Evolutionary conservation across 2,888 invertebrate genomes (phyloP).

Genomic region (Ophion ventricosus): DNA sequence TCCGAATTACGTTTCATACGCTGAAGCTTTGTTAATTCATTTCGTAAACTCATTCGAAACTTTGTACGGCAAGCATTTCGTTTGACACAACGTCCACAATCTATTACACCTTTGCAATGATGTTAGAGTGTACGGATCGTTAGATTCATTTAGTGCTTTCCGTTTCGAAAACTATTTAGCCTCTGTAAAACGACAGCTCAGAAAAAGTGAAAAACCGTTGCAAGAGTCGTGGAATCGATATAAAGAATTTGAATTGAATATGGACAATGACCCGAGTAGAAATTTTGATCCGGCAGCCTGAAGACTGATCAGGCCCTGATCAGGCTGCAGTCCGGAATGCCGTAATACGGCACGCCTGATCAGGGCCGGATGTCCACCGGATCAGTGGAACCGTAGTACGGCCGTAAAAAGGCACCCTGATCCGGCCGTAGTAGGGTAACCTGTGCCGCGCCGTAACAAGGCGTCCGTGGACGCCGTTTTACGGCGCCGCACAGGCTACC

Average conservation of each 20-base stretch:
- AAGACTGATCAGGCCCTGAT: too few relatives aligned
- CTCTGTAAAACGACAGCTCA: constrained; percentile 10
- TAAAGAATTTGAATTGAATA: constrained; percentile 24
- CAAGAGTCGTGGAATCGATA: constrained; percentile 8
- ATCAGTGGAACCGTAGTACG: too few relatives aligned
- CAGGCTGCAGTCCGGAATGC: too few relatives aligned
- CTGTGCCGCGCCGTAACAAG: too few relatives aligned
- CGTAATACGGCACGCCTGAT: too few relatives aligned
- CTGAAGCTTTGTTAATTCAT: background rate
- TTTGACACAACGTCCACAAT: constrained; percentile 33
- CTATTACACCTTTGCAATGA: constrained; percentile 29
- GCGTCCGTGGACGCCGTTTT: too few relatives aligned
- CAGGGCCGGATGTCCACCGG: too few relatives aligned
- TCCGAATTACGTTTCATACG: background rate
- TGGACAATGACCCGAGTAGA: too few relatives aligned
- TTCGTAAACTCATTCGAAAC: background rate
- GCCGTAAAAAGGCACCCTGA: too few relatives aligned
- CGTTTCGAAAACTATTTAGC: constrained; percentile 27
- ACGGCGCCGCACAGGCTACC: too few relatives aligned
- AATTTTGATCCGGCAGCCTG: too few relatives aligned
- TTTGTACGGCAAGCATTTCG: background rate
- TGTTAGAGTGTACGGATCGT: constrained; percentile 26
- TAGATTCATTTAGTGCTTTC: constrained; percentile 38
- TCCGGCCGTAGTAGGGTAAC: too few relatives aligned
- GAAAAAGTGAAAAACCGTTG: constrained; percentile 29